Percentiles rank a stretch among this genome's conserved stretches.
Evolutionary conservation across 1,140 invertebrate genomes (phyloP).

Genomic region (Zaprionus camerounensis): DNA sequence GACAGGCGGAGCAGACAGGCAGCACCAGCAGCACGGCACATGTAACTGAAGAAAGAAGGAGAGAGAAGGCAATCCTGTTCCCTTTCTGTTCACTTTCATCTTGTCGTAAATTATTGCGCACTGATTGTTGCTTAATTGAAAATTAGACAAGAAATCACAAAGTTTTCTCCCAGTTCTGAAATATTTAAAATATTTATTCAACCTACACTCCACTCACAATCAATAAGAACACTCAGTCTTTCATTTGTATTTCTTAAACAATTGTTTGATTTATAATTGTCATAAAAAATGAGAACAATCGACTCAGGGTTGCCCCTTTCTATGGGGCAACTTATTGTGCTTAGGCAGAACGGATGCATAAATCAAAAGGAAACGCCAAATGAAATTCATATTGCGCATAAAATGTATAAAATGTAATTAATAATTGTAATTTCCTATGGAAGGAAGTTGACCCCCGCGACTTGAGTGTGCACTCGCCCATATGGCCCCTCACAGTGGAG

Average conservation of each 20-base stretch:
- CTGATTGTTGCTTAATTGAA: conserved; percentile 69
- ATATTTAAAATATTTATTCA: conserved; percentile 30
- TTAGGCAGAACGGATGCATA: conserved; percentile 36
- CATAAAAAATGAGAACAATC: not conserved
- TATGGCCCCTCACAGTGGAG: not conserved
- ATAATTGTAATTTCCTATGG: conserved; percentile 56
- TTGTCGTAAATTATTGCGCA: conserved; percentile 66
- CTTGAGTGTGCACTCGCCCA: conserved; percentile 10
- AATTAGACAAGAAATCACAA: conserved; percentile 59
- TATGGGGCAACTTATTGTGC: conserved; percentile 1
- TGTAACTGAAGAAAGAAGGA: conserved; percentile 19
- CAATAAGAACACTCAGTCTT: conserved; percentile 2
- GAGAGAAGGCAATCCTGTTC: not conserved
- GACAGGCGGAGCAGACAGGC: conserved; percentile 45
- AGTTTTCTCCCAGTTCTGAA: conserved; percentile 8
- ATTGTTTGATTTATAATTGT: conserved; percentile 31
- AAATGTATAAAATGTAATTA: conserved; percentile 67
- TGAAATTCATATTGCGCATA: conserved; percentile 55
- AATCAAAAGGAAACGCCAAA: conserved; percentile 47
- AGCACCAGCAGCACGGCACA: conserved; percentile 42
- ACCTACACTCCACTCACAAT: not conserved
- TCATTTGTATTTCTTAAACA: conserved; percentile 8
- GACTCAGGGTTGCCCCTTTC: not conserved
- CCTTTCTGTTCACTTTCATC: conserved; percentile 42
- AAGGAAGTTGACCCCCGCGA: not conserved